Percentiles rank a stretch among this genome's conserved stretches.
Conservation (phyloP, 2,797 vertebrate genomes). For the Anas bahamensis region DNA sequence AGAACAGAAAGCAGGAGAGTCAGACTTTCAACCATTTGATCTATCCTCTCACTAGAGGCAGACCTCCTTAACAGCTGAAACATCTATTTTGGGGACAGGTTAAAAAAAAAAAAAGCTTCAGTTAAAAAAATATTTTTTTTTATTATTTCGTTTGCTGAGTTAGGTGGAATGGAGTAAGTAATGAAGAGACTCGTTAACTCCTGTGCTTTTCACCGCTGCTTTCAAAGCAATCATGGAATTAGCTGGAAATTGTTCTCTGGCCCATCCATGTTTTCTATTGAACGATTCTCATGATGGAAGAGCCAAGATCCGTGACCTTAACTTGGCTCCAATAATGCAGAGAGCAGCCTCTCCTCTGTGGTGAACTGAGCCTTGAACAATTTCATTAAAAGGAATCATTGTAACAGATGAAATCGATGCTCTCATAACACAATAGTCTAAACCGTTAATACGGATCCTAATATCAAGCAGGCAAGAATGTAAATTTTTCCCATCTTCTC, state of each 20-base stretch:
- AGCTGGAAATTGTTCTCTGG: constrained; percentile 50
- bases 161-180: constrained; percentile 28
- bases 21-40: neutral
- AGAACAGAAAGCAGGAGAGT: neutral
- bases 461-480: constrained; percentile 35
- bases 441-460: constrained; percentile 22
- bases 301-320: constrained; percentile 38
- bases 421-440: constrained; percentile 44
- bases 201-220: constrained; percentile 13
- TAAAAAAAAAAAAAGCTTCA: neutral
- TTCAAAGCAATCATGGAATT: constrained; percentile 45
- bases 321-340: constrained; percentile 3
- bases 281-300: constrained; percentile 11
- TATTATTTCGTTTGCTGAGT: constrained; percentile 2
- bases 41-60: neutral
- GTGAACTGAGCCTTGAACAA: constrained; percentile 57
- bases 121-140: neutral
- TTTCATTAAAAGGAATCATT: constrained; percentile 56
- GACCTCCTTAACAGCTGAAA: neutral
- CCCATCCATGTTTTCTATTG: constrained; percentile 21
- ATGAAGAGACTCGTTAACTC: constrained; percentile 53
- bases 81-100: neutral
- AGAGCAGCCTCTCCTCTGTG: constrained; percentile 35
- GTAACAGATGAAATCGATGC: constrained; percentile 53
- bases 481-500: neutral